A percentile compares a stretch with the other conserved stretches of the same genome.
phyloP scores from a whole-genome alignment of 2,113 vertebrate species.

The Lepus europaeus region DNA sequence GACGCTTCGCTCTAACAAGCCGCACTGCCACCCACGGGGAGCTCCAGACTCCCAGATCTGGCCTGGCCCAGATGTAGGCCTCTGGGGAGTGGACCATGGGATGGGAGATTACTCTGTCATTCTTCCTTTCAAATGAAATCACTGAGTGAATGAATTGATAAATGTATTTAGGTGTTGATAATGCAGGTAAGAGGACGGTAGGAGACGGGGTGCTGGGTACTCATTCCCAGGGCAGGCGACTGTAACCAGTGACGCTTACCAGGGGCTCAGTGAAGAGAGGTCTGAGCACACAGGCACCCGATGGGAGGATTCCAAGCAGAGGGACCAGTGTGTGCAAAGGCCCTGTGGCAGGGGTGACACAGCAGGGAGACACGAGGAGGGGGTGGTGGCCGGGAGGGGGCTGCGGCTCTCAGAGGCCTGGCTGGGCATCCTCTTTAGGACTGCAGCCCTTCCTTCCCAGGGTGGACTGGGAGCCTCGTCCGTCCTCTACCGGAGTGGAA shows the following conservation, averaged over 20 bases:
- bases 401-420: not conserved
- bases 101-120: no score
- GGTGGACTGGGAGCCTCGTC: no score
- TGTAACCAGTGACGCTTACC: accelerated
- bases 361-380: no score
- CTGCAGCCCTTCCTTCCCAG: not conserved
- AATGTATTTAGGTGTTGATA: no score
- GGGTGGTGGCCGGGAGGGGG: not conserved
- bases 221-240: accelerated
- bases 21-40: no score
- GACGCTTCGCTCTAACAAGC: accelerated
- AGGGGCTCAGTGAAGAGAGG: not conserved
- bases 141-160: no score
- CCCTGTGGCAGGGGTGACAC: accelerated
- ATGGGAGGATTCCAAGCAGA: accelerated
- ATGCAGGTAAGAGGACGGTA: accelerated
- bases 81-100: no score
- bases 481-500: not conserved
- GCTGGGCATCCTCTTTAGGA: accelerated
- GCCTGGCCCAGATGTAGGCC: no score
- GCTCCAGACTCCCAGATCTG: no score
- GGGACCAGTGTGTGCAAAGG: accelerated
- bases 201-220: not conserved
- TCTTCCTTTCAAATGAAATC: no score
- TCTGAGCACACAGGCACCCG: accelerated